Conservation (phyloP, 2,113 vertebrate species). For the Progne subis region DNA sequence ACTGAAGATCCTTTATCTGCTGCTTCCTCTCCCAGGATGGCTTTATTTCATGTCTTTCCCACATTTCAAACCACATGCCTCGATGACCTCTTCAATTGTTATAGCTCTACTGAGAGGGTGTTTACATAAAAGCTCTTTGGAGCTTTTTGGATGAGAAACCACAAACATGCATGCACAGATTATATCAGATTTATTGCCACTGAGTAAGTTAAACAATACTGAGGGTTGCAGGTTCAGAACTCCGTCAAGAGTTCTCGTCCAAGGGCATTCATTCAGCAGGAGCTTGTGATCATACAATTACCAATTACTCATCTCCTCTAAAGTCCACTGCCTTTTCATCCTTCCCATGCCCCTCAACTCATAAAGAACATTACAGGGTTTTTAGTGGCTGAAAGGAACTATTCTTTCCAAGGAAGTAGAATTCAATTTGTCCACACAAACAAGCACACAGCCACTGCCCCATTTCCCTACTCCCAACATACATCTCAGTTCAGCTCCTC, state of each 20-base stretch:
- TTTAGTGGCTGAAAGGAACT: background rate
- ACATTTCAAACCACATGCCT: conserved; percentile 22
- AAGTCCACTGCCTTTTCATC: background rate
- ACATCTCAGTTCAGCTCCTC: background rate
- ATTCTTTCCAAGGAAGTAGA: background rate
- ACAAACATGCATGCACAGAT: conserved; percentile 31
- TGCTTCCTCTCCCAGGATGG: background rate
- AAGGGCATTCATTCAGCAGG: background rate
- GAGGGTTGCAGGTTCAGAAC: conserved; percentile 36
- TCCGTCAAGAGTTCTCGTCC: background rate
- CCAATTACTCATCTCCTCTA: background rate
- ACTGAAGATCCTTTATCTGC: background rate
- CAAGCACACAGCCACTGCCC: background rate
- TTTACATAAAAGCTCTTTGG: conserved; percentile 55
- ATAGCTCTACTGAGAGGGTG: conserved; percentile 35
- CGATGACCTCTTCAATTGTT: conserved; percentile 8
- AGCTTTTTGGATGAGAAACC: conserved; percentile 57
- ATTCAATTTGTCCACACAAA: background rate
- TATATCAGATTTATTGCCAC: conserved; percentile 41
- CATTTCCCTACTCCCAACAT: background rate
- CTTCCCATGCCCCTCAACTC: background rate
- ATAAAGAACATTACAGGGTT: background rate
- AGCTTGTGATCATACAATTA: background rate
- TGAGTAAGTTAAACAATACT: background rate
- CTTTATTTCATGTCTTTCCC: conserved; percentile 29